These are phyloP conservation scores for Clinocottus analis DNA, from an alignment of 2,113 vertebrate species.

Conservation along the genomic window DNA sequence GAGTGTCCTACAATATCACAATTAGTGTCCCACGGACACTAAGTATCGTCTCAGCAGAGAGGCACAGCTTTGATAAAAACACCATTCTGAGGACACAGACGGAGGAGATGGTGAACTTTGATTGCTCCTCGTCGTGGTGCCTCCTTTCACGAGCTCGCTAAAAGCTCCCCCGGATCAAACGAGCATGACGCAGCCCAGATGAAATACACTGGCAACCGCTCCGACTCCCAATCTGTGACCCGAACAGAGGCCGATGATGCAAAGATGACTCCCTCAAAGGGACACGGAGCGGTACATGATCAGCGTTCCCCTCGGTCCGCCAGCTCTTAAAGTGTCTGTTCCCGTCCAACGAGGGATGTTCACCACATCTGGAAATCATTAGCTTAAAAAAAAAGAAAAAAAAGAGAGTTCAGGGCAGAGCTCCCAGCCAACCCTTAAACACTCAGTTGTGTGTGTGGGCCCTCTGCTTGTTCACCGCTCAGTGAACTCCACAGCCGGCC, in stretches of 20 bases:
- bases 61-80: conserved; percentile 56
- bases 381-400: neutral
- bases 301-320: neutral
- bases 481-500: neutral
- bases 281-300: neutral
- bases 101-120: conserved; percentile 57
- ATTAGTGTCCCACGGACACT: conserved; percentile 54
- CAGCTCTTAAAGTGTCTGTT: conserved; percentile 2
- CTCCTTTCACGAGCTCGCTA: conserved; percentile 7
- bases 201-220: conserved; percentile 46
- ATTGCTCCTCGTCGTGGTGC: conserved; percentile 39
- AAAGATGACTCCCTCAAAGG: conserved; percentile 37
- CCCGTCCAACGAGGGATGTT: neutral
- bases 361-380: neutral
- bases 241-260: conserved; percentile 30
- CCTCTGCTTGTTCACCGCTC: conserved; percentile 22
- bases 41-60: conserved; percentile 41
- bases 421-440: neutral
- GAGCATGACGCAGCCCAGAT: conserved; percentile 53
- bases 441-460: conserved; percentile 52
- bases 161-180: conserved; percentile 55
- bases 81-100: conserved; percentile 15
- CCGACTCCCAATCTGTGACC: conserved; percentile 43
- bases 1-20: conserved; percentile 51
- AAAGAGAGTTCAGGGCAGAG: neutral